Base-by-base conservation (phyloP, 2,113 vertebrate genomes). In the Callopanchax toddi region DNA sequence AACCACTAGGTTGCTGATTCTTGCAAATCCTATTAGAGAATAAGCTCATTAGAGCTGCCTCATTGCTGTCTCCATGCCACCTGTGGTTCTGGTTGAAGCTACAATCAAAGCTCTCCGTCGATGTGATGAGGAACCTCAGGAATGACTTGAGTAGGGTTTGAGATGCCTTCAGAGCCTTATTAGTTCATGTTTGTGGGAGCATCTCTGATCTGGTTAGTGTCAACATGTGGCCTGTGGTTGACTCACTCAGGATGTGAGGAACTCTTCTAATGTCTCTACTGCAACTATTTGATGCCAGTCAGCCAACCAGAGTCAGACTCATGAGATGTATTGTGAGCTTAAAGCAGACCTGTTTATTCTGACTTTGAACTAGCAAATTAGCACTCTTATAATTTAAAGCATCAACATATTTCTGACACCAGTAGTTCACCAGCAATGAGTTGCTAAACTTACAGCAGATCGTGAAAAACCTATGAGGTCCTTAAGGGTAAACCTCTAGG, bases 131-230 rank as follows among this genome's bases (percentile, higher is more conserved):
- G 39, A 60, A 55, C 54, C 51, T 49, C 22, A 21, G 71, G 32
- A 51, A 18, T 12, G 25, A 48, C 43, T 60, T 21, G 43, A 34
- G 36, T 52, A 63, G 51, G 60, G 49, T 60, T 62, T 42, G 52
- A 23, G 39, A 75, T 65, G 65, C 52, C 68, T 73, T 71, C 67
- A 83, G 61, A 74, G 67, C 89, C 89, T 84, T 91, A 90, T 91
- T 91, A 86, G 89, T 82, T 83, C 76, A 89, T 91, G 90, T 91
- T 91, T 89, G 89, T 79, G 58, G 61, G 32, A 73, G 59, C 68
- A 61, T 53, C 52, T 64, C 56, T 7, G 67, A 51, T 85, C 87
- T 89, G 85, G 74, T 86, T 37, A 77, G 62, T 59, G 72, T 90
- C 81, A 74, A 32, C 52, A 54, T 18, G 13, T 43, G 54, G 67